Conservation (phyloP, 2,888 invertebrate genomes). For the Labia minor region DNA sequence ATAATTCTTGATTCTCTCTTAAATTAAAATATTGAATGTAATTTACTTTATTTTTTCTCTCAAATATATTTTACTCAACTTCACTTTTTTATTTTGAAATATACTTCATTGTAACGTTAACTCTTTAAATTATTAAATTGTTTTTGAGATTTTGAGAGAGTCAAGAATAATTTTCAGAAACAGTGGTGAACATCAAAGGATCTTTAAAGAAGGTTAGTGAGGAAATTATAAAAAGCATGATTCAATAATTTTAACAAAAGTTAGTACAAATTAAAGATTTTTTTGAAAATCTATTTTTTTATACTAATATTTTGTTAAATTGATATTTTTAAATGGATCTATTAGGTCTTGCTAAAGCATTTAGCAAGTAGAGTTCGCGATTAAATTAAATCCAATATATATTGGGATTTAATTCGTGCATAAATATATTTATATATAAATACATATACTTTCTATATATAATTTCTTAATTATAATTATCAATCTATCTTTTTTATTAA, state of each 20-base stretch:
- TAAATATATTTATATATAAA: background rate
- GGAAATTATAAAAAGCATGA: background rate
- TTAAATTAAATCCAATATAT: background rate
- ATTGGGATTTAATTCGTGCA: background rate
- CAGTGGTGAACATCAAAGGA: background rate
- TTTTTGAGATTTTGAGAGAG: background rate
- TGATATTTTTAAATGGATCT: background rate
- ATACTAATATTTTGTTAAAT: background rate
- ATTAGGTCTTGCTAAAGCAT: constrained; percentile 13
- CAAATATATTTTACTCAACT: no score
- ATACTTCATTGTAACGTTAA: no score
- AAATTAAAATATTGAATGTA: no score
- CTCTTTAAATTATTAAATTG: no score
- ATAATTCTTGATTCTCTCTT: no score
- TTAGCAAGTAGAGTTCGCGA: constrained; percentile 3
- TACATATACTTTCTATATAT: background rate
- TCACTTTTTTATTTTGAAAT: no score
- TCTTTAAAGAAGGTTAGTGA: background rate
- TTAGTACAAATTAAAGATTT: background rate
- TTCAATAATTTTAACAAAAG: background rate
- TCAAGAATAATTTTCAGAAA: background rate
- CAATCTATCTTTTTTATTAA: background rate
- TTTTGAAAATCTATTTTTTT: background rate
- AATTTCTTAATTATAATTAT: background rate
- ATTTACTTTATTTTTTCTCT: no score